These are phyloP conservation scores for Pomatorhinus ruficollis DNA, from an alignment of 2,113 vertebrate genomes.

Conservation along the genomic window DNA sequence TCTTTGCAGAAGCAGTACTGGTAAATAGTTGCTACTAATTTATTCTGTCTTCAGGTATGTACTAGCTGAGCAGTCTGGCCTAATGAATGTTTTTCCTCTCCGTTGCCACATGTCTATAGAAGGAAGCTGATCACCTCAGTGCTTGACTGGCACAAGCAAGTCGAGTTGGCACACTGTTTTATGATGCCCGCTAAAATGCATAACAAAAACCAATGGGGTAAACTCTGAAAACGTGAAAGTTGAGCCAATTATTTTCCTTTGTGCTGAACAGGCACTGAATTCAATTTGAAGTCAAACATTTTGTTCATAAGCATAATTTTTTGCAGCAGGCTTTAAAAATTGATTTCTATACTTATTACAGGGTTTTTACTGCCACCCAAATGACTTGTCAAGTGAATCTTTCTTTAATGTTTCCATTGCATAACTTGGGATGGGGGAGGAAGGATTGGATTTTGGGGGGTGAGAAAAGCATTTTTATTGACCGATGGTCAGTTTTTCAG, in stretches of 20 bases:
- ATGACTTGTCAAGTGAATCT: neutral
- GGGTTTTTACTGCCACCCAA: neutral
- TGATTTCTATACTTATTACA: neutral
- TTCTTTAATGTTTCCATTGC: neutral
- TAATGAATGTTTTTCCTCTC: neutral
- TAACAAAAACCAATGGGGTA: neutral
- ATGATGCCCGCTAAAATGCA: neutral
- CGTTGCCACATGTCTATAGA: accelerated
- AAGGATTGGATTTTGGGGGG: neutral
- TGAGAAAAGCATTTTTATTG: neutral
- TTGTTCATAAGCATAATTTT: neutral
- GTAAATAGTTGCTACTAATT: neutral
- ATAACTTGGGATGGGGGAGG: neutral
- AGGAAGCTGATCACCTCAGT: neutral
- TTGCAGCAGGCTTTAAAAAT: slow-evolving; percentile 38
- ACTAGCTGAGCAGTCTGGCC: neutral
- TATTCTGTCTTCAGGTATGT: neutral
- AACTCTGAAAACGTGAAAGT: neutral
- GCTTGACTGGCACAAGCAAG: neutral
- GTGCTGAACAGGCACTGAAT: neutral
- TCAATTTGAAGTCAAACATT: neutral
- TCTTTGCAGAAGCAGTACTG: neutral
- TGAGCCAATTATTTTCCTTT: neutral
- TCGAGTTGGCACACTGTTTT: neutral
- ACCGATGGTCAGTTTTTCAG: slow-evolving; percentile 7